Conservation (phyloP, 2,888 invertebrate genomes). For the Tortrix viridana region DNA sequence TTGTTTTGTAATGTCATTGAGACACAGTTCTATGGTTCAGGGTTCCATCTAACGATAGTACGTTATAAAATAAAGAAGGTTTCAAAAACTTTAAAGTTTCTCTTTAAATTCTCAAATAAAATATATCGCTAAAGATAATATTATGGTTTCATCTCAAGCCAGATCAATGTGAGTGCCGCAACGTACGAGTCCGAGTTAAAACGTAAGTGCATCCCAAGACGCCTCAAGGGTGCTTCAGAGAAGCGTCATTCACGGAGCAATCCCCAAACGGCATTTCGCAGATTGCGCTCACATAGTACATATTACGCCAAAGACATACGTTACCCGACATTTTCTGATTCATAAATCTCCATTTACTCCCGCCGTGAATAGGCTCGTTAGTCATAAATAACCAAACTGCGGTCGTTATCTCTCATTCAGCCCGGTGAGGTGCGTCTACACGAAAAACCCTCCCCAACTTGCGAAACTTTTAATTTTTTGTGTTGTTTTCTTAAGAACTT, state of each 20-base stretch:
- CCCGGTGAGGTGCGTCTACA: constrained; percentile 55
- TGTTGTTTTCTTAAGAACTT: constrained; percentile 43
- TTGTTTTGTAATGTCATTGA: too few species aligned
- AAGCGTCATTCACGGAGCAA: constrained; percentile 34
- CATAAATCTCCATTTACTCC: constrained; percentile 79
- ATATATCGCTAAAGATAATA: too few species aligned
- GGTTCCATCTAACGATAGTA: too few species aligned
- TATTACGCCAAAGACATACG: constrained; percentile 72
- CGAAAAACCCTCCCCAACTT: constrained; percentile 38
- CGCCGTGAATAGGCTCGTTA: constrained; percentile 81
- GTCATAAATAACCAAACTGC: constrained; percentile 81
- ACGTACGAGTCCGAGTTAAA: constrained; percentile 26
- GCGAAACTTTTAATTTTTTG: constrained; percentile 48
- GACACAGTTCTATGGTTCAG: too few species aligned
- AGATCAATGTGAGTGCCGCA: constrained; percentile 11
- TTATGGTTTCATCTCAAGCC: not conserved
- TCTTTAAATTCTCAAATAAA: too few species aligned
- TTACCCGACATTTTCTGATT: constrained; percentile 76
- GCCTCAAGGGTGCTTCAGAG: constrained; percentile 17
- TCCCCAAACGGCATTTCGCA: constrained; percentile 43
- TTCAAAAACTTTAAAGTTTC: too few species aligned
- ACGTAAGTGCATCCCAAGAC: constrained; percentile 12
- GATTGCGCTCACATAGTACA: constrained; percentile 47
- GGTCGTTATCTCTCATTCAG: constrained; percentile 80
- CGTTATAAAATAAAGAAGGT: too few species aligned